phyloP scores from a whole-genome alignment of 2,113 vertebrate species.

The Epinephelus fuscoguttatus region DNA sequence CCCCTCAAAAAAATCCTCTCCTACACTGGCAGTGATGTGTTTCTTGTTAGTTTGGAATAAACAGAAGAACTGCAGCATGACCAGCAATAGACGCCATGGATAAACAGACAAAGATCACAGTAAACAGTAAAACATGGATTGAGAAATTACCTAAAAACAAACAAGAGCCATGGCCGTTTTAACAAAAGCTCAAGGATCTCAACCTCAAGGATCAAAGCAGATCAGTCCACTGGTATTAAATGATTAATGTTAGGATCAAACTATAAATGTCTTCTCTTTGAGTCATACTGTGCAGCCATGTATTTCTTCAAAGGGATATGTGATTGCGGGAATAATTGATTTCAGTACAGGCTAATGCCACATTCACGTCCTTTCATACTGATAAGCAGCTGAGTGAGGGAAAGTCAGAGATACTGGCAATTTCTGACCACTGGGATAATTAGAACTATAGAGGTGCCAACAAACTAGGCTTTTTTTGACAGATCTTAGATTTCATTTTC shows the following conservation, averaged over 20 bases:
- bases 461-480: neutral
- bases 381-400: neutral
- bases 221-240: neutral
- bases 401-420: neutral
- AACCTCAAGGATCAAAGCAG: slow-evolving; percentile 16
- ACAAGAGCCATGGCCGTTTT: neutral
- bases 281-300: neutral
- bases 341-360: neutral
- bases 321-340: neutral
- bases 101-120: neutral
- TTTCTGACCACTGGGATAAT: neutral
- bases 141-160: neutral
- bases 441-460: neutral
- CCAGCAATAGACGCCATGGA: neutral
- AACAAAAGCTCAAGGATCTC: neutral
- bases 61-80: slow-evolving; percentile 10
- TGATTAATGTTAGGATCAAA: slow-evolving; percentile 34
- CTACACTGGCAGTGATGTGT: neutral
- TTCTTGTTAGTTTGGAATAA: neutral
- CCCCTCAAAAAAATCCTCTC: neutral
- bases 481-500: no score
- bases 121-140: neutral
- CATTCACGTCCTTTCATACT: neutral
- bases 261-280: neutral
- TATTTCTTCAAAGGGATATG: slow-evolving; percentile 10